A percentile compares a stretch with the other conserved stretches of the same genome.
Conservation (phyloP, 2,888 invertebrate species). For the Latrodectus elegans region DNA sequence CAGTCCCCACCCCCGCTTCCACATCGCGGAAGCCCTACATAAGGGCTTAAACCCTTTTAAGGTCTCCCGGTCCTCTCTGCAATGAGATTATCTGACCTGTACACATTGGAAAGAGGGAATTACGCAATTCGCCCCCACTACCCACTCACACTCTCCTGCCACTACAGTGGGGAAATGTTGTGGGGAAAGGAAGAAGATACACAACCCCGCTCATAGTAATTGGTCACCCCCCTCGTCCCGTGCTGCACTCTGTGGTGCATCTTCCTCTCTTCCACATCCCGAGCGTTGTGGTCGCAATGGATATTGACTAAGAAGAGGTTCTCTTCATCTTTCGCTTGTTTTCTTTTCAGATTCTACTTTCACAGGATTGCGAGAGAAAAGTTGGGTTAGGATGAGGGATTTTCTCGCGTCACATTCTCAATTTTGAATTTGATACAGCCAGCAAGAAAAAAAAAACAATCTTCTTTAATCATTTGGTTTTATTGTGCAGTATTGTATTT, state of each 20-base stretch:
- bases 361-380: too few species aligned
- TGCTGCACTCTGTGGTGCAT: background rate
- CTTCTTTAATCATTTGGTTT: too few species aligned
- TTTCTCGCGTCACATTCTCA: too few species aligned
- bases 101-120: slow-evolving; percentile 13
- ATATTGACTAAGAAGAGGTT: background rate
- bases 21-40: slow-evolving; percentile 22
- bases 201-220: background rate
- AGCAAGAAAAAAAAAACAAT: too few species aligned
- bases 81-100: slow-evolving; percentile 45
- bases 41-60: slow-evolving; percentile 37
- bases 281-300: background rate
- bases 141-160: background rate
- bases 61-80: slow-evolving; percentile 27
- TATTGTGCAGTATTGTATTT: too few species aligned
- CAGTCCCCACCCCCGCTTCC: slow-evolving; percentile 5
- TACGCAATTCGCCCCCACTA: background rate
- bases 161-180: background rate
- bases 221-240: background rate
- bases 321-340: too few species aligned
- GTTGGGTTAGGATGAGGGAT: too few species aligned
- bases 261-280: background rate
- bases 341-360: too few species aligned
- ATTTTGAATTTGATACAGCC: too few species aligned
- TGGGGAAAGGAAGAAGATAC: too few species aligned